phyloP scores from a whole-genome alignment of 1,140 invertebrate genomes.

The Heliconius congener region DNA sequence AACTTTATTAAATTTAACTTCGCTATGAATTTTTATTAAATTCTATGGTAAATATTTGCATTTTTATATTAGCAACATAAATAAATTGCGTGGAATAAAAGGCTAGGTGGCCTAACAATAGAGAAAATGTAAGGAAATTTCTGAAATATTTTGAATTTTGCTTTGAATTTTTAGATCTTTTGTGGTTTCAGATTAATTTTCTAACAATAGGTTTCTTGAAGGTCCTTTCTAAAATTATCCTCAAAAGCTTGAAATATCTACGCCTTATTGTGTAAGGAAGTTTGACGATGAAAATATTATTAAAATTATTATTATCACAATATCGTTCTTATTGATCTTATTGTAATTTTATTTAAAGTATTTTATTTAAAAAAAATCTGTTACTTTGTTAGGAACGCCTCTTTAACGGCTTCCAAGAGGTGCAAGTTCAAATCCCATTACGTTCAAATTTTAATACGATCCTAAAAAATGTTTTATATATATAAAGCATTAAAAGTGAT shows the following conservation, averaged over 20 bases:
- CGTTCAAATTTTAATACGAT: too few relatives aligned
- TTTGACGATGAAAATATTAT: background rate
- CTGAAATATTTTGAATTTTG: background rate
- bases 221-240: background rate
- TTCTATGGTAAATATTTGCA: too few relatives aligned
- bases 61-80: too few relatives aligned
- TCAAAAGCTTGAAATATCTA: constrained; percentile 1
- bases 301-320: background rate
- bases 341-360: background rate
- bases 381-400: too few relatives aligned
- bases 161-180: background rate
- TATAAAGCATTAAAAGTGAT: too few relatives aligned
- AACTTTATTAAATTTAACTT: too few relatives aligned
- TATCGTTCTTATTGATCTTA: background rate
- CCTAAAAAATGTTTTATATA: too few relatives aligned
- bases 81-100: too few relatives aligned
- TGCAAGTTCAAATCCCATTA: too few relatives aligned
- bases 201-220: background rate
- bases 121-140: background rate
- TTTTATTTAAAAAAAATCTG: too few relatives aligned
- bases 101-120: background rate
- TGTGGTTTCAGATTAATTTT: background rate
- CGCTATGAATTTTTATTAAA: too few relatives aligned
- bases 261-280: background rate
- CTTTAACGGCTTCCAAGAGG: too few relatives aligned